phyloP scores from a whole-genome alignment of 2,888 invertebrate species.

The Dicyrtomina minuta region DNA sequence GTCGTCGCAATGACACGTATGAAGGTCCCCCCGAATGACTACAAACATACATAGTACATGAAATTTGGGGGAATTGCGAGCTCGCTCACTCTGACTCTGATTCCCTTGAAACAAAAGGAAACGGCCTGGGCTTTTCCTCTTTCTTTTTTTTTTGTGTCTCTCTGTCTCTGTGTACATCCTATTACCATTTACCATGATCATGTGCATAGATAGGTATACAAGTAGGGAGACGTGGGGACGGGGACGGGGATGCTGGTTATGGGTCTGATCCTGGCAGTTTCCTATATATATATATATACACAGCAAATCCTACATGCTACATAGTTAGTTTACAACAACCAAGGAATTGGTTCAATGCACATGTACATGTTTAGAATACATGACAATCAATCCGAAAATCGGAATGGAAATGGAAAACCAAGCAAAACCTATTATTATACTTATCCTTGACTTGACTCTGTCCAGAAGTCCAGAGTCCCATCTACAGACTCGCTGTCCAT shows the following conservation, averaged over 20 bases:
- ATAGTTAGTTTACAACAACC: constrained; percentile 1
- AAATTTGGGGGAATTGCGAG: not conserved
- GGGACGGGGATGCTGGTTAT: too few relatives aligned
- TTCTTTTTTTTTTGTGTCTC: not conserved
- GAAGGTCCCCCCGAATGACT: too few relatives aligned
- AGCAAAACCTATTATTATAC: too few relatives aligned
- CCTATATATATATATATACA: too few relatives aligned
- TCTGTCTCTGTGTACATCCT: not conserved
- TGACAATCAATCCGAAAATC: not conserved
- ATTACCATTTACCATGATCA: too few relatives aligned
- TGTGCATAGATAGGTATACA: not conserved
- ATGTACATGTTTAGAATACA: not conserved
- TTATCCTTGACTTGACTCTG: too few relatives aligned
- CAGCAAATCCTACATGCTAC: not conserved
- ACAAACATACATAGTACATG: too few relatives aligned
- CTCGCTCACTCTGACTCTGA: not conserved
- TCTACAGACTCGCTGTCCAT: too few relatives aligned
- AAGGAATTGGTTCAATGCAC: not conserved
- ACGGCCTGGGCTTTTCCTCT: not conserved
- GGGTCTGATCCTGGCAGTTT: too few relatives aligned
- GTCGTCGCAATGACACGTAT: not conserved
- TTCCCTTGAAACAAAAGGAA: not conserved
- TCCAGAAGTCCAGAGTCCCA: too few relatives aligned
- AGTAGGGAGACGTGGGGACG: too few relatives aligned
- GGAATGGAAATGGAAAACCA: too few relatives aligned